Evolutionary conservation across 2,113 vertebrate species (phyloP).

Genomic region (Cichladusa arquata): DNA sequence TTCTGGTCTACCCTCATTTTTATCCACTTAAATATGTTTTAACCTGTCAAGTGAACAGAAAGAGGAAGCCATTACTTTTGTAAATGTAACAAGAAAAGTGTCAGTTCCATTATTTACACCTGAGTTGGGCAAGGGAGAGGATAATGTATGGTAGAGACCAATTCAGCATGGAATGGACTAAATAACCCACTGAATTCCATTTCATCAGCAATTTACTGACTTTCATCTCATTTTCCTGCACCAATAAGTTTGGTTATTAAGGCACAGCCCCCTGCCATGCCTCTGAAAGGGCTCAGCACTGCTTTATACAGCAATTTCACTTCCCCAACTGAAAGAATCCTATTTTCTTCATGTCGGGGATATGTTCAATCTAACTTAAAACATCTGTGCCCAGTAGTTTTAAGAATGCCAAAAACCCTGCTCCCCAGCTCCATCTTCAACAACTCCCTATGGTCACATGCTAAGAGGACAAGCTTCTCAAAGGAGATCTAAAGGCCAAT

Average conservation of each 20-base stretch:
- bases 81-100: constrained; percentile 20
- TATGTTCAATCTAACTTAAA: neutral
- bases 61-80: neutral
- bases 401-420: neutral
- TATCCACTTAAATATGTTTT: neutral
- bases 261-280: neutral
- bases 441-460: neutral
- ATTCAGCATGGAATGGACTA: neutral
- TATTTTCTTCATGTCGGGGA: neutral
- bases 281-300: neutral
- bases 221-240: constrained; percentile 4
- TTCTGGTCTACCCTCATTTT: neutral
- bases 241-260: constrained; percentile 8
- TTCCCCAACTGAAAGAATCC: neutral
- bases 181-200: constrained; percentile 1
- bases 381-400: neutral
- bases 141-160: neutral
- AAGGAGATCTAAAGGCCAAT: neutral
- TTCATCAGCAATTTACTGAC: constrained; percentile 18
- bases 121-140: neutral
- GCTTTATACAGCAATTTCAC: neutral
- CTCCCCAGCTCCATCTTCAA: neutral
- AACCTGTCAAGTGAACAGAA: neutral
- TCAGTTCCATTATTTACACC: constrained; percentile 12
- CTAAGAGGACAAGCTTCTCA: neutral